A percentile compares a stretch with the other conserved stretches of the same genome.
Conservation (phyloP, 1,140 invertebrate genomes). For the Bombus picipes region DNA sequence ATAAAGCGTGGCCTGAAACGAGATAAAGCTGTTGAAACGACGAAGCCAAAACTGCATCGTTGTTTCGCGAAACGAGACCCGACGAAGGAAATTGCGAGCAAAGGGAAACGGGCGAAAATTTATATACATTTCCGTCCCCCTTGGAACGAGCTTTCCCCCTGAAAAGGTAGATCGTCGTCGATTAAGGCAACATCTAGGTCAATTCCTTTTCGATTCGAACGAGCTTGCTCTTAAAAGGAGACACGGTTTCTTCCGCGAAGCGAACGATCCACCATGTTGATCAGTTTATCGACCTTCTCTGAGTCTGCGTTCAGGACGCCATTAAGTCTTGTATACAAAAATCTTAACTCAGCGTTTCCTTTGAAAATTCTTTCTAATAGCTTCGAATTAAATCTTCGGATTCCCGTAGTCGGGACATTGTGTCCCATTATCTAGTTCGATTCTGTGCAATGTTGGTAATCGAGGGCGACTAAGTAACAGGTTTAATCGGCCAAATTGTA, state of each 20-base stretch:
- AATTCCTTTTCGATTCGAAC: constrained; percentile 14
- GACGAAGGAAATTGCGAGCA: constrained; percentile 16
- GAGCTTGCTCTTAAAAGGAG: not conserved
- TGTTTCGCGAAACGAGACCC: constrained; percentile 51
- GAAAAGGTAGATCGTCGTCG: constrained; percentile 55
- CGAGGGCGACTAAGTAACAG: constrained; percentile 46
- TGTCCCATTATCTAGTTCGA: not conserved
- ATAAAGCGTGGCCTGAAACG: constrained; percentile 32
- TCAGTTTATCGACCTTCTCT: not conserved
- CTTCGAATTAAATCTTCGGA: not conserved
- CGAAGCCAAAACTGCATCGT: constrained; percentile 34
- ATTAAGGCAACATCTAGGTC: constrained; percentile 43
- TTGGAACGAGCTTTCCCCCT: not conserved
- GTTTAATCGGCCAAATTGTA: constrained; percentile 53
- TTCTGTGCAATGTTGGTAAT: constrained; percentile 36
- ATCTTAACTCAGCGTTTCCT: not conserved
- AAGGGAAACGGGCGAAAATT: constrained; percentile 24
- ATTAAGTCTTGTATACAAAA: not conserved
- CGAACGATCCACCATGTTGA: constrained; percentile 38
- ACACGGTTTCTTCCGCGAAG: not conserved
- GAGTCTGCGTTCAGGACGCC: not conserved
- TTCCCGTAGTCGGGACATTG: not conserved
- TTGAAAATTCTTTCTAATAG: not conserved
- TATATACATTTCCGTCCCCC: constrained; percentile 36
- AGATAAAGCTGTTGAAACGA: constrained; percentile 50